Evolutionary conservation across 2,888 invertebrate species (phyloP).

Genomic region (Tetranychus piercei): DNA sequence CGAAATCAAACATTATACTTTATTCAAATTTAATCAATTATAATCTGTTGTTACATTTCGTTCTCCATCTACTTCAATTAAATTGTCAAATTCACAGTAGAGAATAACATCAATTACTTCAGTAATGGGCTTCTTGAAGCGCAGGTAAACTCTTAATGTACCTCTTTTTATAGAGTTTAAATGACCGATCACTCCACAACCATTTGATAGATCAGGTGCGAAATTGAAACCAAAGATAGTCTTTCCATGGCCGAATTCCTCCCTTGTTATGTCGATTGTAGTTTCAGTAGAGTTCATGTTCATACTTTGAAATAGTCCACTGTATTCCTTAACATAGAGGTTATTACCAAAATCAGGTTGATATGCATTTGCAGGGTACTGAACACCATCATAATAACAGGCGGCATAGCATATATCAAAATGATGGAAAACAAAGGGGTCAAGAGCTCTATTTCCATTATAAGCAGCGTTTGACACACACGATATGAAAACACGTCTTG

Average conservation of each 20-base stretch:
- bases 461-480: constrained; percentile 27
- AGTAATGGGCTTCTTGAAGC: neutral
- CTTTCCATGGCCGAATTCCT: neutral
- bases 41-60: neutral
- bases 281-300: neutral
- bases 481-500: constrained; percentile 29
- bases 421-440: constrained; percentile 28
- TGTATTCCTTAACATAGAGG: constrained; percentile 16
- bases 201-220: constrained; percentile 14
- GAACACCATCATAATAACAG: constrained; percentile 26
- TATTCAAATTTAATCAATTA: no score
- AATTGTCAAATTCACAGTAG: constrained; percentile 15
- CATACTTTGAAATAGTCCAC: constrained; percentile 24
- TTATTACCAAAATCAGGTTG: constrained; percentile 23
- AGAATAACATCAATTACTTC: neutral
- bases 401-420: constrained; percentile 24
- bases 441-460: constrained; percentile 24
- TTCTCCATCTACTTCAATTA: neutral
- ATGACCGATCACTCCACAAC: constrained; percentile 6
- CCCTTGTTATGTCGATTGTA: neutral
- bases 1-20: neutral
- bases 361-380: constrained; percentile 25
- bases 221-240: constrained; percentile 13
- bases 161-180: constrained; percentile 8
- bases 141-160: constrained; percentile 3